A percentile compares a stretch with the other conserved stretches of the same genome.
phyloP scores from a whole-genome alignment of 2,797 vertebrate genomes.

The Artibeus jamaicensis region DNA sequence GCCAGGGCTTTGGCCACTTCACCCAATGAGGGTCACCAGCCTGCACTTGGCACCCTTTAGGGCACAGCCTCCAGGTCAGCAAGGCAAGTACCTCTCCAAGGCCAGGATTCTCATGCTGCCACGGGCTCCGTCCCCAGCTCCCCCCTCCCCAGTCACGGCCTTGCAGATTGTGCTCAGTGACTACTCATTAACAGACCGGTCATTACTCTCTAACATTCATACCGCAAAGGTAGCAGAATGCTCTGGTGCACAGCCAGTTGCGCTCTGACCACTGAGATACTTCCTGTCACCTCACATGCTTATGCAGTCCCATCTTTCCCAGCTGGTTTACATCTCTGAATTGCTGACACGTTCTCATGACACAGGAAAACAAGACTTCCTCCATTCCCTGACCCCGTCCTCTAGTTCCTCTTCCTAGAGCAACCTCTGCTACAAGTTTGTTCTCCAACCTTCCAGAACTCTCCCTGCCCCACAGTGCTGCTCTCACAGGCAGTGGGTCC shows the following conservation, averaged over 20 bases:
- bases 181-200: background rate
- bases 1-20: background rate
- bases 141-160: background rate
- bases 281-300: accelerated
- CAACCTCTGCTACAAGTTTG: background rate
- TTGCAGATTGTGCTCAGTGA: background rate
- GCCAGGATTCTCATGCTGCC: background rate
- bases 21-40: background rate
- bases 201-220: no score
- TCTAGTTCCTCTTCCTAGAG: background rate
- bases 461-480: background rate
- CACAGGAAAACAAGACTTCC: background rate
- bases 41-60: no score
- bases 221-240: background rate
- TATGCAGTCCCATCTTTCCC: background rate
- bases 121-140: background rate
- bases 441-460: background rate
- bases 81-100: background rate
- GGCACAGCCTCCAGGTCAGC: background rate
- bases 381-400: accelerated
- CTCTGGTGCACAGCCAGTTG: background rate
- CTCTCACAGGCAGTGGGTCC: accelerated
- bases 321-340: background rate
- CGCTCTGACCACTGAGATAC: background rate
- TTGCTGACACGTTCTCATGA: accelerated